phyloP scores from a whole-genome alignment of 2,888 invertebrate genomes.

The Oasisia sp. region DNA sequence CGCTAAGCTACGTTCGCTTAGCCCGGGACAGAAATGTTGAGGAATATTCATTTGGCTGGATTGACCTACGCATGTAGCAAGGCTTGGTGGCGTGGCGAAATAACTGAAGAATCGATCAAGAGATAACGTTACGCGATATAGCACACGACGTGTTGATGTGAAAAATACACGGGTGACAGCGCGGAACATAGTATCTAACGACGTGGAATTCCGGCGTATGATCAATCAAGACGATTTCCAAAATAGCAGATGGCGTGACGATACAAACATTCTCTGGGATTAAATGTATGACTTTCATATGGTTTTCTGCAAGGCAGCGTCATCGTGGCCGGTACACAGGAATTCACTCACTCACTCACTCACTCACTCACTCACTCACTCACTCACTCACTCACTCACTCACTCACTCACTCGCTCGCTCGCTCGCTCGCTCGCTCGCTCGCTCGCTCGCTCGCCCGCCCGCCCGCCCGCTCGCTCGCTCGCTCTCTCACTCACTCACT shows the following conservation, averaged over 20 bases:
- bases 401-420: too few species aligned
- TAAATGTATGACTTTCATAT: not conserved
- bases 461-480: too few species aligned
- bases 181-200: not conserved
- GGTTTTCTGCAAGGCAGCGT: not conserved
- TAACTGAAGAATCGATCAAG: not conserved
- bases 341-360: too few species aligned
- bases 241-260: conserved; percentile 12
- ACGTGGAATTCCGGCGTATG: not conserved
- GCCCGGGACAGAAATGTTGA: not conserved
- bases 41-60: not conserved
- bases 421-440: too few species aligned
- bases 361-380: too few species aligned
- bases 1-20: not conserved
- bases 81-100: not conserved
- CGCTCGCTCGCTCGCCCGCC: too few species aligned
- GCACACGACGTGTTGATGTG: not conserved
- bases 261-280: not conserved
- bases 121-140: not conserved
- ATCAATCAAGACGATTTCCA: conserved; percentile 4
- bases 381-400: too few species aligned
- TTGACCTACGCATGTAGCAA: not conserved
- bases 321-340: not conserved
- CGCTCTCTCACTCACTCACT: too few species aligned
- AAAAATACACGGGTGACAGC: not conserved